Conservation (phyloP, 2,888 invertebrate species). For the Matsumyia berberina region DNA sequence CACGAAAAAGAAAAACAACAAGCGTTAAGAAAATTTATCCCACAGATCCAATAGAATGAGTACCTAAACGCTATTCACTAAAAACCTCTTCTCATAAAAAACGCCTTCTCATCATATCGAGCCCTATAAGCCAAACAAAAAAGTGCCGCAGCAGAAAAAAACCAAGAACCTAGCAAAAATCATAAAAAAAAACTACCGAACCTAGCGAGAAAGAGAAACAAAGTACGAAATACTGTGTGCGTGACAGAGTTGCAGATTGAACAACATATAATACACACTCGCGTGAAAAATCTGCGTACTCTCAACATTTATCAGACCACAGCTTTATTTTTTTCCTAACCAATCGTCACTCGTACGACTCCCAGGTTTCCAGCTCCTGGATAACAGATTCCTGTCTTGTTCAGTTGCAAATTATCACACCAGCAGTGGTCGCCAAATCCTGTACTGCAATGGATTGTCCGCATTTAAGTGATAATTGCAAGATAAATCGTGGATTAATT, state of each 20-base stretch:
- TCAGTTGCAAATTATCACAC: background rate
- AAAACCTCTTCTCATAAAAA: constrained; percentile 25
- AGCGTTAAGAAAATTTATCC: constrained; percentile 18
- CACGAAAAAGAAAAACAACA: constrained; percentile 32
- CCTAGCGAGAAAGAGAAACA: constrained; percentile 77
- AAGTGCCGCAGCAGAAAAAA: constrained; percentile 54
- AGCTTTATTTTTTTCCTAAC: constrained; percentile 28
- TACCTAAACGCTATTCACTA: constrained; percentile 19
- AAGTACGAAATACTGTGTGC: constrained; percentile 47
- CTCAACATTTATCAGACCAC: constrained; percentile 38
- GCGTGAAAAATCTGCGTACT: constrained; percentile 54
- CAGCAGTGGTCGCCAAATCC: background rate
- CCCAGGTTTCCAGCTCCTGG: background rate
- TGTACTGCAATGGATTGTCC: constrained; percentile 87
- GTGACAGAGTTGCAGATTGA: constrained; percentile 63
- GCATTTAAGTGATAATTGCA: constrained; percentile 88
- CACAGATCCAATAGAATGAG: constrained; percentile 13
- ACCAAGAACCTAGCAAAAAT: constrained; percentile 48
- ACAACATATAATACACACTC: constrained; percentile 57
- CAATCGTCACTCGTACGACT: background rate
- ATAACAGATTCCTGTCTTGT: constrained; percentile 11
- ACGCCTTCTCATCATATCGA: constrained; percentile 13
- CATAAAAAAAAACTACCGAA: constrained; percentile 76
- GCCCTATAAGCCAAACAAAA: constrained; percentile 2
- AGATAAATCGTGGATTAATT: constrained; percentile 85